Base-by-base conservation (phyloP, 1,140 invertebrate species). In the Musca domestica region DNA sequence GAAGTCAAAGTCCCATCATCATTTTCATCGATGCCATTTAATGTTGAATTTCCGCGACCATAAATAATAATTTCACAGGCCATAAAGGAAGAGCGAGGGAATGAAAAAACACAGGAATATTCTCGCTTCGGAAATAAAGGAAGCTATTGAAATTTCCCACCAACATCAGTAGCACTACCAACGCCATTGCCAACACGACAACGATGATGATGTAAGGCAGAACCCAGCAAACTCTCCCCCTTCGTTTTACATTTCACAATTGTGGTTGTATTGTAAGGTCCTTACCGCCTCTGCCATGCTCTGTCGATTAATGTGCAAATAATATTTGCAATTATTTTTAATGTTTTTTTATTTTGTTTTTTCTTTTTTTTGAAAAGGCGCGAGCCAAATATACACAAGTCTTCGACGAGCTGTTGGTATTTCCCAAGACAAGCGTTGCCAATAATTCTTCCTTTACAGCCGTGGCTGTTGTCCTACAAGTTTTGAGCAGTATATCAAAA, bases 11-110 rank as follows among this genome's bases (percentile, higher is more conserved):
- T n/a, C n/a, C 49, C 52, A 49, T 54, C 58, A 41, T 22, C 66
- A 30, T 58, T 23, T n/a, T 30, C 54, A 49, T 58, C 54, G 66
- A 51, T 65, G 68, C 23, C 41, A 47, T 25, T 19, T 41, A 48
- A 61, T 67, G 34, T 68, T 46, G 34, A 51, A 47, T 25, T 58
- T 46, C 72, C 70, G 67, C 74, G 68, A 70, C 68, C 77, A 80
- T 80, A 80, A 79, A 79, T 80, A 79, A 77, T 80, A 80, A 80
- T 80, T 80, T 80, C 77, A 75, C 76, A 76, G 77, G 74, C 77
- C 74, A 80, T 80, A 80, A 80, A 79, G 77, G 73, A 70, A 52
- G 46, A 67, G 27, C 67, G 51, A 41, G 9, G 27, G 27, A 9
- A 30, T 30, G 27, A 30, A 9, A 9, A 41, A 41, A 41, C 34